Evolutionary conservation across 2,113 vertebrate genomes (phyloP).

Genomic region (Tupaia tana): DNA sequence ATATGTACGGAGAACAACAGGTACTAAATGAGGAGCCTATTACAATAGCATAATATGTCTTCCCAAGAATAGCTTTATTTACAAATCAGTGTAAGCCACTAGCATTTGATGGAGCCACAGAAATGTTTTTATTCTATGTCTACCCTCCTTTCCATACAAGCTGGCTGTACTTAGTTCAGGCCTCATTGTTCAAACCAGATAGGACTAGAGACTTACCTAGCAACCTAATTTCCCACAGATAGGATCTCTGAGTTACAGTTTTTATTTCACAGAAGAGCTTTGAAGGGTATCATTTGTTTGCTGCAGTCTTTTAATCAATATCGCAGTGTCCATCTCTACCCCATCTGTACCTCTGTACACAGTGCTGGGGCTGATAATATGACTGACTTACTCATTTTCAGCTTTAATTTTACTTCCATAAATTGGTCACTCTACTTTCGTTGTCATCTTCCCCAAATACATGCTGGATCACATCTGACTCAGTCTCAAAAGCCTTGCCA

Average conservation of each 20-base stretch:
- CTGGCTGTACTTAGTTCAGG: not conserved
- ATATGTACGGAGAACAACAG: not conserved
- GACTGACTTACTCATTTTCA: not conserved
- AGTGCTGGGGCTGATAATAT: not conserved
- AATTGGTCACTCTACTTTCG: not conserved
- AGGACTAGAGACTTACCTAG: not conserved
- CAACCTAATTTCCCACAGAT: not conserved
- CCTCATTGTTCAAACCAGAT: not conserved
- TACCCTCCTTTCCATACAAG: not conserved
- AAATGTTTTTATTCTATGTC: not conserved
- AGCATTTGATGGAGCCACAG: not conserved
- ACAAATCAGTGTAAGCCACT: not conserved
- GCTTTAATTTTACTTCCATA: conserved; percentile 4
- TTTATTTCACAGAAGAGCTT: not conserved
- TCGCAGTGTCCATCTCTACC: not conserved
- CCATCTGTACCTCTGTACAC: not conserved
- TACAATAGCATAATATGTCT: not conserved
- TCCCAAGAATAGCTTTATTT: conserved; percentile 50
- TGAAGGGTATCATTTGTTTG: not conserved
- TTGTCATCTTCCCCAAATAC: conserved; percentile 44
- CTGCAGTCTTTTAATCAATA: not conserved
- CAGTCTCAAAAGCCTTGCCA: not conserved
- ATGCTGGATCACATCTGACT: not conserved
- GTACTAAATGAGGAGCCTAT: not conserved
- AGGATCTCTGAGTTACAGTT: not conserved